Evolutionary conservation across 2,113 vertebrate species (phyloP).

Genomic region (Tamias sibiricus): DNA sequence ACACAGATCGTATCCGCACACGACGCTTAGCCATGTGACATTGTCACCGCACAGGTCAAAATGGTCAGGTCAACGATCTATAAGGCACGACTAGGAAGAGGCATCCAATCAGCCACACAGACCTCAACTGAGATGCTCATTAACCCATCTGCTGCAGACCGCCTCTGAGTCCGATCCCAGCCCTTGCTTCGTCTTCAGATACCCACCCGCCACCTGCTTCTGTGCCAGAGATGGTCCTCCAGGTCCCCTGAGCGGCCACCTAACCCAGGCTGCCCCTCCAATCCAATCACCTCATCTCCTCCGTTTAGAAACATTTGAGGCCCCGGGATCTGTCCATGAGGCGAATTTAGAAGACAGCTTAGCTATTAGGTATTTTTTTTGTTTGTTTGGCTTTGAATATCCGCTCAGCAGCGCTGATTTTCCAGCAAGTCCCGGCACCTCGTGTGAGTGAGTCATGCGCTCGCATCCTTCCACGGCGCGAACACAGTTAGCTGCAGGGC

Average conservation of each 20-base stretch:
- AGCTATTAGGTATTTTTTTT: background rate
- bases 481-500: background rate
- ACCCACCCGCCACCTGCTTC: background rate
- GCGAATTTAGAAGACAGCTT: background rate
- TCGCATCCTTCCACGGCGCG: background rate
- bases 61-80: background rate
- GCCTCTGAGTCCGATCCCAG: no score
- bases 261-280: background rate
- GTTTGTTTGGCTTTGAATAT: background rate
- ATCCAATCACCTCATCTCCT: background rate
- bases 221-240: background rate
- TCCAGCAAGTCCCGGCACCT: fast-evolving
- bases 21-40: background rate
- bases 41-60: fast-evolving
- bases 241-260: background rate
- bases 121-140: background rate
- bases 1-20: background rate
- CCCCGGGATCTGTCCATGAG: background rate
- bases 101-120: background rate
- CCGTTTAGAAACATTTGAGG: background rate
- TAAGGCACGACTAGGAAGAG: fast-evolving
- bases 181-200: background rate
- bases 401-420: background rate
- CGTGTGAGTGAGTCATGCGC: background rate
- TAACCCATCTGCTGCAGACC: fast-evolving